Evolutionary conservation across 2,797 vertebrate species (phyloP), one percentile per base, ranked within the genome.

Genomic region (Adrianichthys oophorus): DNA sequence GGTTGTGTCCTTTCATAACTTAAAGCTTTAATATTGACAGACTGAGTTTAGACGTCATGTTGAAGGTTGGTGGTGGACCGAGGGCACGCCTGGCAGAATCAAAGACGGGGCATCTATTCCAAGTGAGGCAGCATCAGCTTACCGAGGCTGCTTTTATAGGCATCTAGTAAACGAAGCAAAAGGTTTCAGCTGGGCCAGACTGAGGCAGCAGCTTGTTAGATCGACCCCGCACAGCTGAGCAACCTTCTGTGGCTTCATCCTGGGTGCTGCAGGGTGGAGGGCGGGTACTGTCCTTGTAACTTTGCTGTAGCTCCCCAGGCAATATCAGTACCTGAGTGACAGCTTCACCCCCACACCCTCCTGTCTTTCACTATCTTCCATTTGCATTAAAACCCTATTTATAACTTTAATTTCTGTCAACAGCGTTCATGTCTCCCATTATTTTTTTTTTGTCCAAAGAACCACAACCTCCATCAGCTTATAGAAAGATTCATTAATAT

Each of bases 121-220:
- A 53, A 49, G 45, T 62, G 59, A 54, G 46, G 59, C 62, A 32
- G 67, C 74, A 63, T 56, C 54, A 48, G 65, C 62, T 68, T 56
- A 76, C 52, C 70, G 79, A 63, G 71, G 60, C 64, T 2, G 32
- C 62, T 64, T 80, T 81, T 62, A 56, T 47, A 49, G 63, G 68
- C 47, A 37, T 40, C 75, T 59, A 40, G 74, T 72, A 78, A 76
- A 68, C 77, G 67, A 58, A 69, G 78, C 56, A 48, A 63, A 74
- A 66, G 72, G 79, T 79, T 80, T 77, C 75, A 77, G 76, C 78
- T 75, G 68, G 66, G 76, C 77, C 71, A 73, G 72, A 68, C 75
- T 72, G 78, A 79, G 83, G 80, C 48, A 83, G 87, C 86, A 88
- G 88, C 86, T 87, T 88, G 86, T 87, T 73, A 67, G 83, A 82